Evolutionary conservation across 64 coral and sea anemone species (phyloP).

Genomic region (Actinia equina): DNA sequence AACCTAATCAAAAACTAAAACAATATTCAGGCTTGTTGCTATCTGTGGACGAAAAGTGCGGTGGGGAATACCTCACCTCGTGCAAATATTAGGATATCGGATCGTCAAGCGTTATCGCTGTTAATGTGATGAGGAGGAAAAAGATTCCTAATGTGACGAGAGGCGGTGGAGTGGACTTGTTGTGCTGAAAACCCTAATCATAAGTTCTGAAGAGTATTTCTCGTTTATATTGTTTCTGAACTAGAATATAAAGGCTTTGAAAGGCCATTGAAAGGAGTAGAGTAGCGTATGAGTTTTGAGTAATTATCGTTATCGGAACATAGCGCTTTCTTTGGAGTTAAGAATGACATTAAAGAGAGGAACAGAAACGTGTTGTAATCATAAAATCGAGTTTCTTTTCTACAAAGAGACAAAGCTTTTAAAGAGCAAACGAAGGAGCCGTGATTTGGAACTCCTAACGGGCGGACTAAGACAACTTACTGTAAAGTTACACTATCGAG

Average conservation of each 20-base stretch:
- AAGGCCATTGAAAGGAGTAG: neutral
- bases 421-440: neutral
- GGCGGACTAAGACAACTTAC: neutral
- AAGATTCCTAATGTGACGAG: conserved; percentile 18
- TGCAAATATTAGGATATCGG: conserved; percentile 24
- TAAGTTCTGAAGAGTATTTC: neutral
- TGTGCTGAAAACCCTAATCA: conserved; percentile 17
- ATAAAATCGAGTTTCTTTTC: neutral
- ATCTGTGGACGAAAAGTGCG: neutral
- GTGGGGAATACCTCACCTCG: neutral
- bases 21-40: neutral
- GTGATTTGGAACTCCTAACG: neutral
- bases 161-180: neutral
- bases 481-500: neutral
- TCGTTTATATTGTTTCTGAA: conserved; percentile 12
- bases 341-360: conserved; percentile 5
- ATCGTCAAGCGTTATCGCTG: neutral
- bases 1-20: conserved; percentile 5
- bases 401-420: neutral
- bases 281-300: neutral
- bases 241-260: neutral
- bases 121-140: conserved; percentile 6
- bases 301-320: neutral
- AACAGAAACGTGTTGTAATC: neutral
- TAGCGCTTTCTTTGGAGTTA: neutral